phyloP scores from a whole-genome alignment of 2,888 invertebrate species.

The Arrhopalites spinosus region DNA sequence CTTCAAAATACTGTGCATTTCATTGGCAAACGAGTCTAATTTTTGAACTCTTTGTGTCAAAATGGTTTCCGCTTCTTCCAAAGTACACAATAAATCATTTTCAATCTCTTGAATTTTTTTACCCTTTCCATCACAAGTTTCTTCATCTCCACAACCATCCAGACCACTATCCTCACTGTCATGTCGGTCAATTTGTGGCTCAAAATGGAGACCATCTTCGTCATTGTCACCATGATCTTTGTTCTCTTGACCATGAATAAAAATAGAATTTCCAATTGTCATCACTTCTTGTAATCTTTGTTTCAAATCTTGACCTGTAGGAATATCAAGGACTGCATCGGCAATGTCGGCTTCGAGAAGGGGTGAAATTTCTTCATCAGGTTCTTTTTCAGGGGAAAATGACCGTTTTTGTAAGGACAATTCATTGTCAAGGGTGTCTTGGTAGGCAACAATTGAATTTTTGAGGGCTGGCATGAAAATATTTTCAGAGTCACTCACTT shows the following conservation, averaged over 20 bases:
- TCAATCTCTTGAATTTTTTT: conserved; percentile 24
- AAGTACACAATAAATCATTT: conserved; percentile 14
- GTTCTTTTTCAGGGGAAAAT: conserved; percentile 7
- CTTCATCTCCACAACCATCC: conserved; percentile 19
- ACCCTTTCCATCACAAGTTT: too few species aligned
- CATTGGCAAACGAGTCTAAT: not conserved
- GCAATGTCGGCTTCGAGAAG: conserved; percentile 15
- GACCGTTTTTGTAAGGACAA: conserved; percentile 15
- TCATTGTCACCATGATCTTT: not conserved
- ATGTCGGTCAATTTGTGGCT: not conserved
- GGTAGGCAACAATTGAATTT: not conserved
- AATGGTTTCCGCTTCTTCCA: conserved; percentile 17
- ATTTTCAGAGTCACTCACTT: conserved; percentile 28
- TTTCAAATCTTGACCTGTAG: conserved; percentile 17
- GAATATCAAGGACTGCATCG: conserved; percentile 12
- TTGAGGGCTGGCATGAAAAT: conserved; percentile 13
- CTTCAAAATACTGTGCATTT: not conserved
- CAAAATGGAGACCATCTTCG: not conserved
- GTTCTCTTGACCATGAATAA: conserved; percentile 2
- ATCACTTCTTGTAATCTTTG: conserved; percentile 15
- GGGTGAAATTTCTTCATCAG: not conserved
- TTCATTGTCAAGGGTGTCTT: conserved; percentile 22
- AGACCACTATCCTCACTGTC: conserved; percentile 28
- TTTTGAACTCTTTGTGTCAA: not conserved
- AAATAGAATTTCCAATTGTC: conserved; percentile 13